Conservation (phyloP, 2,888 invertebrate genomes). For the Cataglyphis albicans region DNA sequence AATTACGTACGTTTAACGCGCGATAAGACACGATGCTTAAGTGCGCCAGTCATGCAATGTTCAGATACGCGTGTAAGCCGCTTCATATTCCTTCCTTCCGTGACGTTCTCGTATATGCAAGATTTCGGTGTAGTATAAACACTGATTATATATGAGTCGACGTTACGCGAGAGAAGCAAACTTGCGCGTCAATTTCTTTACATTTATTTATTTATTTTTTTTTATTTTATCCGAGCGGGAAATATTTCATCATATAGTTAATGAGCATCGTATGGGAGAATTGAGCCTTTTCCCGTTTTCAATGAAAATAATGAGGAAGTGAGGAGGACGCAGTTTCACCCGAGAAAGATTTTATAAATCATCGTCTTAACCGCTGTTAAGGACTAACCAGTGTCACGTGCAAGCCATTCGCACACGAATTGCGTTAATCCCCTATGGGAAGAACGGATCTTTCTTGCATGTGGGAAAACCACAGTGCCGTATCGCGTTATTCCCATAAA, state of each 20-base stretch:
- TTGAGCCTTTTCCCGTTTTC: constrained; percentile 20
- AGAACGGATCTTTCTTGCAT: constrained; percentile 21
- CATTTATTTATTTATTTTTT: no score
- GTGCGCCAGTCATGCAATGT: background rate
- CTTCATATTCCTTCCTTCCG: constrained; percentile 8
- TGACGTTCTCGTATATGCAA: background rate
- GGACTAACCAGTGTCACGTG: constrained; percentile 50
- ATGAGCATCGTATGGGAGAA: constrained; percentile 22
- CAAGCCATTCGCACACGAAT: constrained; percentile 46
- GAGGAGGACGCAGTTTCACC: background rate
- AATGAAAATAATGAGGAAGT: constrained; percentile 33
- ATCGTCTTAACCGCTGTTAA: constrained; percentile 30
- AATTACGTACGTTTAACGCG: constrained; percentile 43
- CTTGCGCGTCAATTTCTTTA: background rate
- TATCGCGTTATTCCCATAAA: constrained; percentile 40
- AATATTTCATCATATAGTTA: background rate
- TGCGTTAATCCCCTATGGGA: constrained; percentile 42
- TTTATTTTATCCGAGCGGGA: background rate
- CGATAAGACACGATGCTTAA: constrained; percentile 29
- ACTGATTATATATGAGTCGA: background rate
- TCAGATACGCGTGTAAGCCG: background rate
- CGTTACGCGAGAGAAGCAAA: background rate
- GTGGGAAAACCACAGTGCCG: constrained; percentile 31
- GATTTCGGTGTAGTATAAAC: background rate
- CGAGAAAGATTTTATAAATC: constrained; percentile 46